Conservation (phyloP, 2,797 vertebrate species). For the Heliangelus exortis region DNA sequence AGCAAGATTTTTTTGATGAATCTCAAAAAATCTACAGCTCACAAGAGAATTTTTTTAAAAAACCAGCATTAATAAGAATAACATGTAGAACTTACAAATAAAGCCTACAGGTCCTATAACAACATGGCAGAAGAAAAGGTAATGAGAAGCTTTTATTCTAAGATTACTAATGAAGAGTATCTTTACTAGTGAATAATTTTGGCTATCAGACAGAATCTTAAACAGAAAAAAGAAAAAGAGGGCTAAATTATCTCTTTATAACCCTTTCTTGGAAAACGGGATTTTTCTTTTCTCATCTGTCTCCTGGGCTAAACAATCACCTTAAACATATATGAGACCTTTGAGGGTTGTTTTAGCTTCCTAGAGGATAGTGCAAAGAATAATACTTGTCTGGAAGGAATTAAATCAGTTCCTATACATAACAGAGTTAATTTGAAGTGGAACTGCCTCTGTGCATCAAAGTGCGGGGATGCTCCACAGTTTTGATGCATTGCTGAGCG, state of each 20-base stretch:
- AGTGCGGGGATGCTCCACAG: not conserved
- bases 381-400: not conserved
- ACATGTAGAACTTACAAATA: conserved; percentile 47
- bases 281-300: conserved; percentile 21
- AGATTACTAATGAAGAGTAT: conserved; percentile 44
- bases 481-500: not conserved
- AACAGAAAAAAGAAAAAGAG: conserved; percentile 2
- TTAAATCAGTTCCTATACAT: conserved; percentile 10
- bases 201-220: conserved; percentile 30
- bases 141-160: conserved; percentile 61
- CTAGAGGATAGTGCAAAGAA: conserved; percentile 39
- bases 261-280: conserved; percentile 16
- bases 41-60: not conserved
- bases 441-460: not conserved
- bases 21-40: not conserved
- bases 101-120: not conserved
- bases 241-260: conserved; percentile 29
- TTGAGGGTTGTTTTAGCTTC: conserved; percentile 59
- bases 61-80: not conserved
- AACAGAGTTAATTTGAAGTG: not conserved
- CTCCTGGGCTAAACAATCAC: conserved; percentile 30
- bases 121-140: conserved; percentile 33
- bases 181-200: conserved; percentile 64
- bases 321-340: conserved; percentile 56
- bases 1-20: not conserved